Conservation (phyloP, 2,888 invertebrate species). For the Oasisia sp. region DNA sequence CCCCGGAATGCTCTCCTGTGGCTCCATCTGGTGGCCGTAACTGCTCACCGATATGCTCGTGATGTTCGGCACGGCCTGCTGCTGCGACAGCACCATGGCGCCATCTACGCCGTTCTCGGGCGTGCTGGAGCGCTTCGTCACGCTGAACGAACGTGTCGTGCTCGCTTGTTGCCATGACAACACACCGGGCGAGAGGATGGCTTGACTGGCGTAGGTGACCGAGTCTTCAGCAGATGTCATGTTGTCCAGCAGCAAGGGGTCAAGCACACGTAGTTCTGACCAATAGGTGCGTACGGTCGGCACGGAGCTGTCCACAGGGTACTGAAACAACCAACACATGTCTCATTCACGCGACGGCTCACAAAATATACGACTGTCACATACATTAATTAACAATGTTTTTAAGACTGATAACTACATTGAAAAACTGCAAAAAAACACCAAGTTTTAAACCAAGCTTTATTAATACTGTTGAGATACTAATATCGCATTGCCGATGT, state of each 20-base stretch:
- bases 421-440: too few species aligned
- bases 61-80: slow-evolving; percentile 26
- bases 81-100: neutral
- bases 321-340: slow-evolving; percentile 50
- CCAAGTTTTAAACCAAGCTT: too few species aligned
- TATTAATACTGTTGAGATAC: too few species aligned
- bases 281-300: slow-evolving; percentile 75
- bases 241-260: neutral
- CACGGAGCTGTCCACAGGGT: slow-evolving; percentile 55
- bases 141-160: neutral
- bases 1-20: neutral
- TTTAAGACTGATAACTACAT: too few species aligned
- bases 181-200: neutral
- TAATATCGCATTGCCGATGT: too few species aligned
- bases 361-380: neutral
- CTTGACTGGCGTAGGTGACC: neutral
- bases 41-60: slow-evolving; percentile 36
- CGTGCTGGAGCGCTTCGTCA: neutral
- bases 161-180: neutral
- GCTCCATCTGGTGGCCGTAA: slow-evolving; percentile 19
- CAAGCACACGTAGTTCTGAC: slow-evolving; percentile 74
- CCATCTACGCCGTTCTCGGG: neutral
- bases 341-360: neutral
- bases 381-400: too few species aligned
- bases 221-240: neutral